Base-by-base conservation (phyloP, 2,888 invertebrate genomes). In the Spodoptera exigua region DNA sequence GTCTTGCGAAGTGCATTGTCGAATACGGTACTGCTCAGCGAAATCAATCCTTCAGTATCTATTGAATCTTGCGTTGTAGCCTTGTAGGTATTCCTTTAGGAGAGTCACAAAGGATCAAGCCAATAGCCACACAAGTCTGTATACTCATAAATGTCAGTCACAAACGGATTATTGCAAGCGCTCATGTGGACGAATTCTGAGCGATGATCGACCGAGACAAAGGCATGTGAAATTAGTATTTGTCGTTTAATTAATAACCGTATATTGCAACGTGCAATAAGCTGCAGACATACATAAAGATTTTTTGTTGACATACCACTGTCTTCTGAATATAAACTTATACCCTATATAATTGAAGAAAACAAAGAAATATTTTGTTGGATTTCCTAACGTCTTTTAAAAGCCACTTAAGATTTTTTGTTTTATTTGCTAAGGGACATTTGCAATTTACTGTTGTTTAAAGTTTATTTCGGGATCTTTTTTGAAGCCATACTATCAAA, bases 211-310 rank as follows among this genome's bases (percentile, higher is more conserved):
- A 52, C 35, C 58, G 55, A 65, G 61, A 88, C 89, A 89, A 88
- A 89, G 88, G 87, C 83, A 85, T 80, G 79, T 77, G 85, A 86
- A 87, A 89, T 89, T 89, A 86, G 84, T 85, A 73, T 88, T 86
- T 86, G 87, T 85, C 85, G 86, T 85, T 84, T 82, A n/a, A 86
- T 84, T 88, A 84, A 74, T 78, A 82, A 81, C 74, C 76, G 78
- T 75, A 78, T 79, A 80, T 83, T 70, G 76, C 71, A 70, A 74
- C 55, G 62, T 63, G 63, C 76, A 67, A 74, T 69, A 67, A 57
- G 46, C 27, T 27, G 7, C 7, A 27, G 27, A 27, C 7, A 1
- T n/a, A n/a, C n/a, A n/a, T n/a, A n/a, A n/a, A n/a, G n/a, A n/a
- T n/a, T n/a, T n/a, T n/a, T n/a, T n/a, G n/a, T n/a, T n/a, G n/a